Conservation (phyloP, 2,888 invertebrate species). For the Leptinotarsa peninsularis region DNA sequence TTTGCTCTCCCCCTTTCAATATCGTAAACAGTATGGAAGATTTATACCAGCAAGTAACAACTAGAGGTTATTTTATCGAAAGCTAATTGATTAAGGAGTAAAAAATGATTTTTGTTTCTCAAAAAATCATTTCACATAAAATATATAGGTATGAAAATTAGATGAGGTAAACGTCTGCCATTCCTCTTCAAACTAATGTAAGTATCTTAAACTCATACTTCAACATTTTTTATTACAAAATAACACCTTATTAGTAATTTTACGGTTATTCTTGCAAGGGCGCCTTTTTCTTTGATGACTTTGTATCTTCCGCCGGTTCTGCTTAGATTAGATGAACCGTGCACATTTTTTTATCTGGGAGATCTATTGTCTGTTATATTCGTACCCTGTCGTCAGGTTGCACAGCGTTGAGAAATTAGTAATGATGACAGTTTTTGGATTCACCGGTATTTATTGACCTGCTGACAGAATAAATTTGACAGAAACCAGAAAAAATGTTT, state of each 20-base stretch:
- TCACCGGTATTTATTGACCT: conserved; percentile 15
- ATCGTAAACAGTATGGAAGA: too few relatives aligned
- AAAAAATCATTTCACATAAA: too few relatives aligned
- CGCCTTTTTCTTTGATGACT: neutral
- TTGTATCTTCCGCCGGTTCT: neutral
- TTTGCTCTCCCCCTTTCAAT: too few relatives aligned
- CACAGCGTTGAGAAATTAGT: conserved; percentile 27
- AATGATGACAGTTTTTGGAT: conserved; percentile 23
- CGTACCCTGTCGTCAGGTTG: conserved; percentile 27
- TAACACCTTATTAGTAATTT: neutral
- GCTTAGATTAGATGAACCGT: neutral
- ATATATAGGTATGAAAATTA: too few relatives aligned
- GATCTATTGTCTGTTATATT: conserved; percentile 15
- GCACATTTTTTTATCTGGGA: conserved; percentile 12
- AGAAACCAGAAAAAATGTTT: neutral
- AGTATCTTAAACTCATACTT: too few relatives aligned
- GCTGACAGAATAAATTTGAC: conserved; percentile 5
- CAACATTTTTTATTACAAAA: neutral
- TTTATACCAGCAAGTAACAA: too few relatives aligned
- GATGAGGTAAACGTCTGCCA: too few relatives aligned
- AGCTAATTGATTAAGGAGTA: too few relatives aligned
- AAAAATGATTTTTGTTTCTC: too few relatives aligned
- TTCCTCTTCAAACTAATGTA: too few relatives aligned
- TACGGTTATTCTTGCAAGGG: neutral
- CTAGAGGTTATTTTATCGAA: too few relatives aligned